Conservation (phyloP, 2,888 invertebrate species). For the Andricus curvator region DNA sequence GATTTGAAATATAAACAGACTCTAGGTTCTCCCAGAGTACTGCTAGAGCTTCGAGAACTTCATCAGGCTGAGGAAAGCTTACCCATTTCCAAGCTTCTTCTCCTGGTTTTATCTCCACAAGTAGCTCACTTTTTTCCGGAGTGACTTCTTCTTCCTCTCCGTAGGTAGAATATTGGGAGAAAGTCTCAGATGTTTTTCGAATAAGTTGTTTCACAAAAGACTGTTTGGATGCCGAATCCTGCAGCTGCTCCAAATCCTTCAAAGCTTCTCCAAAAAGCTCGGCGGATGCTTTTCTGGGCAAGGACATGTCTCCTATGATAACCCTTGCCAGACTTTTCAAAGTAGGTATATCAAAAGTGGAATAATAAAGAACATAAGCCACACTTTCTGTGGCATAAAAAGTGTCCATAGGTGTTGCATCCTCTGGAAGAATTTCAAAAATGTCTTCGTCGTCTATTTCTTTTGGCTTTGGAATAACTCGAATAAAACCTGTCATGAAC, state of each 20-base stretch:
- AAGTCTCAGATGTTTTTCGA: not conserved
- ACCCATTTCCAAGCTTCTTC: slow-evolving; percentile 77
- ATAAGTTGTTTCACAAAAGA: not conserved
- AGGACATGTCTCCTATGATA: slow-evolving; percentile 77
- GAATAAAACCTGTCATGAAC: slow-evolving; percentile 80
- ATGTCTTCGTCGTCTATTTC: slow-evolving; percentile 44
- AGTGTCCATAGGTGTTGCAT: slow-evolving; percentile 80
- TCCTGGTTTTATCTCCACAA: slow-evolving; percentile 55
- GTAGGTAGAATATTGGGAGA: not conserved
- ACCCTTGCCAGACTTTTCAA: slow-evolving; percentile 80
- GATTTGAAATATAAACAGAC: slow-evolving; percentile 79
- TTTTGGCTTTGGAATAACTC: slow-evolving; percentile 66
- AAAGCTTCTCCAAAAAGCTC: slow-evolving; percentile 78
- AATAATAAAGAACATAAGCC: slow-evolving; percentile 78
- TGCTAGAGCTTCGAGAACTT: slow-evolving; percentile 77
- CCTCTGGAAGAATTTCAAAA: slow-evolving; percentile 62
- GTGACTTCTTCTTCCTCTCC: not conserved
- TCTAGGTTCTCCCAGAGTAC: slow-evolving; percentile 81
- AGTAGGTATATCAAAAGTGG: slow-evolving; percentile 80
- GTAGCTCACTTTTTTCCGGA: not conserved
- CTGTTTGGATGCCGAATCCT: not conserved
- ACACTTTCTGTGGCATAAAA: slow-evolving; percentile 82
- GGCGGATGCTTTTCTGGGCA: slow-evolving; percentile 75
- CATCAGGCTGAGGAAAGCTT: slow-evolving; percentile 75
- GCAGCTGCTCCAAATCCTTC: slow-evolving; percentile 67